Base-by-base conservation (phyloP, 2,113 vertebrate genomes). In the Tor tambroides region DNA sequence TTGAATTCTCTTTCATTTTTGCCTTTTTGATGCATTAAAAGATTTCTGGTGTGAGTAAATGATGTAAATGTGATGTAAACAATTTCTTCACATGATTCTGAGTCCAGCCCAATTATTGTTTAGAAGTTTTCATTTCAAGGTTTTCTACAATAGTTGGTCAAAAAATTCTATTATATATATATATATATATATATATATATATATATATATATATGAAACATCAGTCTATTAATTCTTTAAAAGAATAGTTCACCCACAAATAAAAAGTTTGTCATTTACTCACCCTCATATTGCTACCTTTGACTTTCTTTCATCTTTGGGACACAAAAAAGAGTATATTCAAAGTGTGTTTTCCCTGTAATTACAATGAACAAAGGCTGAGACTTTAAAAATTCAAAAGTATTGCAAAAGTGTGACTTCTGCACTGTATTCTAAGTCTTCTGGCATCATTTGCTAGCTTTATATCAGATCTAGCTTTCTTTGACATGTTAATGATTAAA, bases 1-100 rank as follows among this genome's bases (percentile, higher is more conserved):
- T 84, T 7, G 0, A 56, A 76, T 69, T 89, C 65, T 88, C 63
- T 85, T 87, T 87, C 78, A 85, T 71, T 54, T 69, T 35, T 1
- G 63, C 15, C 14, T 56, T 86, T 28, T 41, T 69, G 43, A 71
- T 71, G 81, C 46, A 71, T 51, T 35, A 35, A 54, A 41, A 65
- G 19, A 12, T 26, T 74, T 86, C 63, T 59, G n/a, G 12, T 81
- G 59, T 46, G 61, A 46, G 17, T 41, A 12, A 28, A 82, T 82
- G n/a, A 67, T 82, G 80, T 28, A 63, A 82, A 82, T 28, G 17
- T 12, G n/a, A 41, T 32, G 12, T 56, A 21, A 80, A 61, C 30
- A n/a, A 12, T 61, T 59, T 17, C n/a, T 26, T 19, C 23, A 19
- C 8, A 46, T 17, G 35, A 81, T 65, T 4, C 7, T 28, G 15